A percentile compares a stretch with the other conserved stretches of the same genome.
These are phyloP conservation scores for Scomber colias DNA, from an alignment of 2,113 vertebrate species.

Conservation along the genomic window DNA sequence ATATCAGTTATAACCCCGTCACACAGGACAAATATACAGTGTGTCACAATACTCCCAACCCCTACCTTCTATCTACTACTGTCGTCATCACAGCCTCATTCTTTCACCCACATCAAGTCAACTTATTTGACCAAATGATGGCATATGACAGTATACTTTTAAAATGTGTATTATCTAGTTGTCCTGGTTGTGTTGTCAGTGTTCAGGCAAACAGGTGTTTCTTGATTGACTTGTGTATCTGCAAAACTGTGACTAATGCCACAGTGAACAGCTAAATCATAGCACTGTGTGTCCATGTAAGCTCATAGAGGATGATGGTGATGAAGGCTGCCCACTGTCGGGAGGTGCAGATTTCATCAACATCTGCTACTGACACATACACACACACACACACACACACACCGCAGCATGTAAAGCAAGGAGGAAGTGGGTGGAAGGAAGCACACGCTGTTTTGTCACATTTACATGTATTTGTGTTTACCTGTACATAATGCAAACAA, in stretches of 20 bases:
- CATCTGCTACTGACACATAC: slow-evolving; percentile 66
- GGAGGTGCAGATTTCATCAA: slow-evolving; percentile 55
- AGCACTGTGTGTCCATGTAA: background rate
- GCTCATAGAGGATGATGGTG: slow-evolving; percentile 2
- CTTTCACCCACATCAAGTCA: background rate
- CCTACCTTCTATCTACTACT: background rate
- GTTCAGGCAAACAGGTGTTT: background rate
- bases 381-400: slow-evolving; percentile 33
- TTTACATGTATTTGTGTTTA: slow-evolving; percentile 53
- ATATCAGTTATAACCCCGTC: background rate
- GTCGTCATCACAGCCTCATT: background rate
- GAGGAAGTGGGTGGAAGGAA: slow-evolving; percentile 44
- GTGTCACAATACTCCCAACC: background rate
- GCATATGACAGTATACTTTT: background rate
- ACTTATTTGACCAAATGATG: background rate
- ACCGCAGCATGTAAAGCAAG: slow-evolving; percentile 41
- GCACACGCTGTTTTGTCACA: slow-evolving; percentile 35
- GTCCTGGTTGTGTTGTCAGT: background rate
- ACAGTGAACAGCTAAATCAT: slow-evolving; percentile 17
- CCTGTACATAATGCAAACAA: slow-evolving; percentile 45
- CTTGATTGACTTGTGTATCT: background rate
- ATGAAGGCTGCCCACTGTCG: slow-evolving; percentile 53
- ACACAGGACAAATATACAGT: background rate
- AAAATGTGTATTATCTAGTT: background rate
- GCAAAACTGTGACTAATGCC: slow-evolving; percentile 16